phyloP scores from a whole-genome alignment of 2,113 vertebrate genomes.

The Numida meleagris region DNA sequence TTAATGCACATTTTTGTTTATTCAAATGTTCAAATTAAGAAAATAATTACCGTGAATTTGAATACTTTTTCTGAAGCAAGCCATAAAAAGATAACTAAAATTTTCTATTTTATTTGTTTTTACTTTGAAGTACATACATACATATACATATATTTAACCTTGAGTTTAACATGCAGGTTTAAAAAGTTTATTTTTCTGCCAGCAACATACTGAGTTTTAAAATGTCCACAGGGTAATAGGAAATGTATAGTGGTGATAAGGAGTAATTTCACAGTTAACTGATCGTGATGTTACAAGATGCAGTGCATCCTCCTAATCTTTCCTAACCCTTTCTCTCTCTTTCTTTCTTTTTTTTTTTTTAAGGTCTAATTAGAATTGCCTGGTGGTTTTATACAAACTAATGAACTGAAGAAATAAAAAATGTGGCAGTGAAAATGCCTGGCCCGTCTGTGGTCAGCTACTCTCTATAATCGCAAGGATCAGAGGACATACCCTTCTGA shows the following conservation, averaged over 20 bases:
- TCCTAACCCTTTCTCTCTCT: background rate
- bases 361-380: conserved; percentile 15
- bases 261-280: conserved; percentile 65
- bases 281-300: conserved; percentile 49
- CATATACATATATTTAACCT: background rate
- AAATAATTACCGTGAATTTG: background rate
- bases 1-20: background rate
- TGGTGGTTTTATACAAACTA: conserved; percentile 10
- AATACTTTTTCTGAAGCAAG: background rate
- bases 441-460: background rate
- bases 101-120: background rate
- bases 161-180: background rate
- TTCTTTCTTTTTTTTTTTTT: background rate
- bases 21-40: background rate
- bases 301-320: conserved; percentile 29
- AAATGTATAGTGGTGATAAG: conserved; percentile 61
- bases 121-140: background rate
- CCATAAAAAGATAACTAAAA: background rate
- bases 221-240: conserved; percentile 62
- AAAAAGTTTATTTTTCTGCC: background rate
- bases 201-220: background rate
- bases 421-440: background rate
- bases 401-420: conserved; percentile 18
- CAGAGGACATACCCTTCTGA: background rate
- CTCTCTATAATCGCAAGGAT: background rate